Percentiles rank a stretch among this genome's conserved stretches.
Conservation (phyloP, 2,797 vertebrate species). For the Pangasius mekongensis region DNA sequence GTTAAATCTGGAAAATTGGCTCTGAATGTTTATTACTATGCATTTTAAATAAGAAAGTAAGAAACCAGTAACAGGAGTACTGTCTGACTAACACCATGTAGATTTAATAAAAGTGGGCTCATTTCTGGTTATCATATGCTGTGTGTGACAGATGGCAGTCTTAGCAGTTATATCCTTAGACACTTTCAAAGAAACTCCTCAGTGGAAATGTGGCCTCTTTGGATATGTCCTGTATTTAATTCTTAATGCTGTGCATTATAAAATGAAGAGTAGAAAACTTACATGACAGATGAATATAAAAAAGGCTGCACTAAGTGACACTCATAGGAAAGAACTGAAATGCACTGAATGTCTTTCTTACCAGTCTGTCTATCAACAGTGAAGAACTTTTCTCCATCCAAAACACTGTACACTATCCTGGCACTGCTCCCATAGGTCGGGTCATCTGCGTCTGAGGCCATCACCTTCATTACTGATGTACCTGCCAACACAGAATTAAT, state of each 20-base stretch:
- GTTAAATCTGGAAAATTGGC: not conserved
- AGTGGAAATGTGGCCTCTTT: not conserved
- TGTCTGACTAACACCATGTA: not conserved
- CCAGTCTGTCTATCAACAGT: slow-evolving; percentile 91
- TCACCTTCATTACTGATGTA: slow-evolving; percentile 97
- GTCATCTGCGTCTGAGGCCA: slow-evolving; percentile 94
- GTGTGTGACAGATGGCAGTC: slow-evolving; percentile 1
- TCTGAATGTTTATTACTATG: not conserved
- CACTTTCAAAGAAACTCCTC: slow-evolving; percentile 18
- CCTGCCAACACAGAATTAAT: slow-evolving; percentile 73
- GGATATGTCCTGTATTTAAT: slow-evolving; percentile 23
- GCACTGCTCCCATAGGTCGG: slow-evolving; percentile 96
- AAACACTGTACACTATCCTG: slow-evolving; percentile 90
- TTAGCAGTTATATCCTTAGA: slow-evolving; percentile 1
- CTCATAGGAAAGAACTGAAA: slow-evolving; percentile 2
- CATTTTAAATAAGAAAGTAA: not conserved
- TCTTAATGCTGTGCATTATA: slow-evolving; percentile 34
- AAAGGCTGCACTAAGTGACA: slow-evolving; percentile 12
- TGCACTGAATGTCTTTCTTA: slow-evolving; percentile 64
- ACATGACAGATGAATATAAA: slow-evolving; percentile 28
- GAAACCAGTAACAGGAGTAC: not conserved
- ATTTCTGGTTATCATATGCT: slow-evolving; percentile 4
- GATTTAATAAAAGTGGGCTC: slow-evolving; percentile 1
- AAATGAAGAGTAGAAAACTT: not conserved
- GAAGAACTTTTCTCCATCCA: slow-evolving; percentile 93